Conservation (phyloP, 2,113 vertebrate genomes). For the Daboia siamensis region DNA sequence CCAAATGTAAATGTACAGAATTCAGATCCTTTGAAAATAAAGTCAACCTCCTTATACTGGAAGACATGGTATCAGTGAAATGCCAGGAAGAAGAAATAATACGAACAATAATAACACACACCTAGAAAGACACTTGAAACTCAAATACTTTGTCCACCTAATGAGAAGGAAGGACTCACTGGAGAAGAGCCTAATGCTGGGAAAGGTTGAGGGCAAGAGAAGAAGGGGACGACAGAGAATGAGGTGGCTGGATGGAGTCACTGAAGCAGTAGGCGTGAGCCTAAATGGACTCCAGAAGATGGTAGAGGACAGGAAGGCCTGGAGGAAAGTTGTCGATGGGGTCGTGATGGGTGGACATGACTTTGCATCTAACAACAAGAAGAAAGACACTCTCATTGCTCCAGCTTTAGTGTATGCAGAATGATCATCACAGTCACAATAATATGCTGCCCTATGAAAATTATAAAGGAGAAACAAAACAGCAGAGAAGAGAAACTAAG, state of each 20-base stretch:
- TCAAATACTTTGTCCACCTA: too few species aligned
- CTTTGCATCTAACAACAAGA: too few species aligned
- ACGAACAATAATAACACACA: background rate
- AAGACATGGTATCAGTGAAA: background rate
- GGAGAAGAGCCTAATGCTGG: too few species aligned
- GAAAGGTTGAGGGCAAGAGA: too few species aligned
- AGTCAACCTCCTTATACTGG: background rate
- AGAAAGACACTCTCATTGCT: background rate
- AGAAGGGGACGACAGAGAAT: too few species aligned
- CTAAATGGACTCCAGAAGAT: too few species aligned
- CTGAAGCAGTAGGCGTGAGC: too few species aligned
- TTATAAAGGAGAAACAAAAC: background rate
- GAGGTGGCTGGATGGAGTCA: too few species aligned
- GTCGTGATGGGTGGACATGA: too few species aligned
- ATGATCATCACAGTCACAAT: background rate
- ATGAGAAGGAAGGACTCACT: too few species aligned
- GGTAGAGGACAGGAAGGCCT: too few species aligned
- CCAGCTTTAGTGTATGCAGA: background rate
- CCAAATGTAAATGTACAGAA: conserved; percentile 22
- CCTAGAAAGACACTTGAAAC: background rate
- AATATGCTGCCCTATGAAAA: background rate
- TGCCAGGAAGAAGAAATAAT: background rate
- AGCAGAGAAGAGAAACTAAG: background rate
- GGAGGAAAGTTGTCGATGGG: too few species aligned
- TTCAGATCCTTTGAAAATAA: conserved; percentile 11